These are phyloP conservation scores for Melanophora roralis DNA, from an alignment of 2,888 invertebrate genomes.

Conservation along the genomic window DNA sequence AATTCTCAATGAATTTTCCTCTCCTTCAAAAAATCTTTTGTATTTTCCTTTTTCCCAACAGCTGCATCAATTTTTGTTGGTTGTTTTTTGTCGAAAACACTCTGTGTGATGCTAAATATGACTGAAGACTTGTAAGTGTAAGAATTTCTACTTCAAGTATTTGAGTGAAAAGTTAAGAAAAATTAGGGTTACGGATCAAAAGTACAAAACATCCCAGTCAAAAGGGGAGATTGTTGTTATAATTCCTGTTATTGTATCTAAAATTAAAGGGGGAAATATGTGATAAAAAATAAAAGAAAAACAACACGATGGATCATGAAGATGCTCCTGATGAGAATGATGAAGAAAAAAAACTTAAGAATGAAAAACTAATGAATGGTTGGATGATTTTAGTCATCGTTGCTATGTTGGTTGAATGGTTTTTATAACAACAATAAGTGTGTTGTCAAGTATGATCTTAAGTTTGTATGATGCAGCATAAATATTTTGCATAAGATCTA, in stretches of 20 bases:
- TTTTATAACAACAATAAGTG: slow-evolving; percentile 30
- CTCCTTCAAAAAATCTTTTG: too few relatives aligned
- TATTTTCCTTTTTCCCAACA: background rate
- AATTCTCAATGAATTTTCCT: too few relatives aligned
- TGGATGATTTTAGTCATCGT: background rate
- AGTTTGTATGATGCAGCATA: slow-evolving; percentile 37
- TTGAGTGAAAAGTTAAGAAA: slow-evolving; percentile 22
- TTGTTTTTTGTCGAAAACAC: background rate
- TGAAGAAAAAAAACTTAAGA: background rate
- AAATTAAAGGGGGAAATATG: background rate
- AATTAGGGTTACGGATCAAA: slow-evolving; percentile 39
- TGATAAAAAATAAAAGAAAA: background rate
- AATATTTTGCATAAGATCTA: slow-evolving; percentile 3
- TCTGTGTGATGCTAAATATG: background rate
- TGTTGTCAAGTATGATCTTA: slow-evolving; percentile 26
- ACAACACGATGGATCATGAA: background rate
- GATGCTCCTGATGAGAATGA: background rate
- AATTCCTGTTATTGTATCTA: too few relatives aligned
- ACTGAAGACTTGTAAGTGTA: background rate
- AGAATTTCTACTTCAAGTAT: slow-evolving; percentile 24
- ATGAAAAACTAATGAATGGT: background rate
- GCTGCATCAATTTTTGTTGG: background rate
- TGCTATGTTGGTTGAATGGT: slow-evolving; percentile 11
- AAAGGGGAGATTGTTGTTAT: background rate
- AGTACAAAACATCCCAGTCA: too few relatives aligned